Conservation (phyloP, 2,113 vertebrate genomes). For the Nestor notabilis region DNA sequence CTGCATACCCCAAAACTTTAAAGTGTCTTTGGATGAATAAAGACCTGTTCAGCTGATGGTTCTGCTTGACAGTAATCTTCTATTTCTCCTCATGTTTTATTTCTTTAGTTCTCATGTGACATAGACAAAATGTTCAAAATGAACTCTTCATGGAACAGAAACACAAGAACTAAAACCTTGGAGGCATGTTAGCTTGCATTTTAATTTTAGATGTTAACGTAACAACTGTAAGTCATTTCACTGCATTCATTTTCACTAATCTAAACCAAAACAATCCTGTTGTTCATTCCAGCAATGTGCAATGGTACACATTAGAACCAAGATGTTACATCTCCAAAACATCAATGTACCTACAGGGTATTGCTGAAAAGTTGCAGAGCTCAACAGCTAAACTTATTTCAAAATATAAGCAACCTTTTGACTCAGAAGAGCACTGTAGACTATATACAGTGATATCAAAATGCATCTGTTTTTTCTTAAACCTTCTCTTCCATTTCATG, state of each 20-base stretch:
- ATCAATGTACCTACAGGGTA: fast-evolving
- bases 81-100: background rate
- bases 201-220: background rate
- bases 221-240: slow-evolving; percentile 7
- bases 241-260: background rate
- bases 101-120: background rate
- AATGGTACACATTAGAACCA: background rate
- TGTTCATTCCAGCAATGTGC: background rate
- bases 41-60: background rate
- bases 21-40: background rate
- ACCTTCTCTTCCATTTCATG: background rate
- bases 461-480: background rate
- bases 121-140: background rate
- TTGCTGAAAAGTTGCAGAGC: background rate
- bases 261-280: background rate
- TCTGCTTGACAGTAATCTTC: background rate
- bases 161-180: background rate
- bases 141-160: background rate
- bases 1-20: background rate
- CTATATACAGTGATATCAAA: background rate
- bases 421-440: background rate
- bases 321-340: background rate
- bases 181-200: background rate
- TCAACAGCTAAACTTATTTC: background rate
- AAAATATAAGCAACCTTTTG: background rate